A percentile compares a stretch with the other conserved stretches of the same genome.
Evolutionary conservation across 2,797 vertebrate species (phyloP).

Genomic region (Myiotriccus ornatus): DNA sequence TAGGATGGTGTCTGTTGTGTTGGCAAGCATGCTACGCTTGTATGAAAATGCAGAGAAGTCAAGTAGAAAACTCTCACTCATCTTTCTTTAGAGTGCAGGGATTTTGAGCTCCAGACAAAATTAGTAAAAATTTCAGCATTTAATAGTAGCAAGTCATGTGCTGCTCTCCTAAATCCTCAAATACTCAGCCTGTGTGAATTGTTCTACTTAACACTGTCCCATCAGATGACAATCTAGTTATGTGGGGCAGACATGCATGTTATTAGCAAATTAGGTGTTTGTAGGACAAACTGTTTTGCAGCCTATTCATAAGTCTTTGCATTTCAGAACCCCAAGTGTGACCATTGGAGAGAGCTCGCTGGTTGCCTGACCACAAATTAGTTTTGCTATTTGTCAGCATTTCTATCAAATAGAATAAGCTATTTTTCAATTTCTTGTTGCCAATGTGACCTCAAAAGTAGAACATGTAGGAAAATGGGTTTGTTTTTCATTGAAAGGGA

Average conservation of each 20-base stretch:
- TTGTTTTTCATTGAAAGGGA: slow-evolving; percentile 20
- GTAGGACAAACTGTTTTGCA: not conserved
- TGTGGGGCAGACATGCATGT: not conserved
- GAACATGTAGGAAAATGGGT: not conserved
- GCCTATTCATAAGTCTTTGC: not conserved
- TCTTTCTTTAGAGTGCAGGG: not conserved
- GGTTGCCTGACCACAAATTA: not conserved
- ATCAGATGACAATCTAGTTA: not conserved
- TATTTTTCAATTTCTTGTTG: slow-evolving; percentile 1
- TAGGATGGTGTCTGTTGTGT: not conserved
- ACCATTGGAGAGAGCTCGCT: not conserved
- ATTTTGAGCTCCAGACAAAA: not conserved
- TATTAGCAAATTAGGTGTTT: not conserved
- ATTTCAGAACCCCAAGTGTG: not conserved
- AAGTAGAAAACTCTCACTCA: not conserved
- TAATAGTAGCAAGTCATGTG: not conserved
- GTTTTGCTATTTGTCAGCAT: not conserved
- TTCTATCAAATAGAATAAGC: not conserved
- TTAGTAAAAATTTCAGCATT: not conserved
- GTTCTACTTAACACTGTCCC: not conserved
- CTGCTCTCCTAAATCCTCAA: not conserved
- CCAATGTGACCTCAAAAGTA: slow-evolving; percentile 17
- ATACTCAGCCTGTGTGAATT: not conserved
- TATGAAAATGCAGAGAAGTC: not conserved
- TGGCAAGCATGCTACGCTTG: fast-evolving